phyloP scores from a whole-genome alignment of 1,140 invertebrate species.

The Caenorhabditis tropicalis region DNA sequence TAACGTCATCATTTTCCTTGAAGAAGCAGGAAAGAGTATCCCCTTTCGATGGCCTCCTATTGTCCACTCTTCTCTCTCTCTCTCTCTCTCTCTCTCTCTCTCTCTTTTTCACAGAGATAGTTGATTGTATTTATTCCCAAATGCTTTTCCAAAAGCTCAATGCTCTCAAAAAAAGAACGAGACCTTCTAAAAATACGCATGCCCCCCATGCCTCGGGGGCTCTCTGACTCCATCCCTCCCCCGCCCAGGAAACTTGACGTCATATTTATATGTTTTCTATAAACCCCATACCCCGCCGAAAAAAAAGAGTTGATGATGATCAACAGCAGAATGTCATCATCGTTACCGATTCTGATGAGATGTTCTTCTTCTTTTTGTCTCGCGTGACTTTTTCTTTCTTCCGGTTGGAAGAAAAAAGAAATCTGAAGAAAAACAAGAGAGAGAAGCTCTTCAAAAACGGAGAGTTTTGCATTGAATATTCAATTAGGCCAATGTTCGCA shows the following conservation, averaged over 20 bases:
- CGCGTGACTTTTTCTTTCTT: neutral
- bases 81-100: no score
- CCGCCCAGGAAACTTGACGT: neutral
- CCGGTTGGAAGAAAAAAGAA: neutral
- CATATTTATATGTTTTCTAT: neutral
- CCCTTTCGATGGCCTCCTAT: neutral
- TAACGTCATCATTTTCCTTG: no score
- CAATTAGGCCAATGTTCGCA: conserved; percentile 25
- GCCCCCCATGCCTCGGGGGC: neutral
- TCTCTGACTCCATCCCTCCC: neutral
- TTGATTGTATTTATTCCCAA: conserved; percentile 23
- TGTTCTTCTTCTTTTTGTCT: neutral
- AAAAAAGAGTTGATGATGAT: neutral
- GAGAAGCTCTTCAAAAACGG: neutral
- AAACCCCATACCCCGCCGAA: neutral
- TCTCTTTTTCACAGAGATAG: no score
- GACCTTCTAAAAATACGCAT: conserved; percentile 14
- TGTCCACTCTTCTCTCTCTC: neutral
- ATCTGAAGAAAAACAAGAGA: neutral
- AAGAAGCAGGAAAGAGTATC: neutral
- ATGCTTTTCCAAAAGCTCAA: neutral
- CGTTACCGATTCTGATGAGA: neutral
- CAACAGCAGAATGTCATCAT: neutral
- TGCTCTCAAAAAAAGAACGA: neutral
- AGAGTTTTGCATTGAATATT: conserved; percentile 19